Conservation (phyloP, 2,888 invertebrate species). For the Agriopis marginaria region DNA sequence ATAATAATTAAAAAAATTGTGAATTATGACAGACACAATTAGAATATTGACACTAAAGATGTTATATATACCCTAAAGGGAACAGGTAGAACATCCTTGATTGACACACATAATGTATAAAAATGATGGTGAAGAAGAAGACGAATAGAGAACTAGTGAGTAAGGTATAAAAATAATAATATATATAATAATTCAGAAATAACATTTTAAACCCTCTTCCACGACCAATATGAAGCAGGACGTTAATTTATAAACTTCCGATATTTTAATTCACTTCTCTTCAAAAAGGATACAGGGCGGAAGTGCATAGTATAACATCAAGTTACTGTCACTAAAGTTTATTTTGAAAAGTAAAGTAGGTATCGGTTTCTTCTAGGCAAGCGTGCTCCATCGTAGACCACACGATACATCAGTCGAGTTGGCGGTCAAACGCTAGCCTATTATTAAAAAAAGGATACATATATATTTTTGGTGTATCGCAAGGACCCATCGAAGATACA, state of each 20-base stretch:
- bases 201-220: conserved; percentile 5
- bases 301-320: conserved; percentile 10
- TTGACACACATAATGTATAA: too few relatives aligned
- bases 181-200: conserved; percentile 4
- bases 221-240: conserved; percentile 3
- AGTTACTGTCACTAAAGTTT: background rate
- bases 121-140: background rate
- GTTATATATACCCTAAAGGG: too few relatives aligned
- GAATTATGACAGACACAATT: too few relatives aligned
- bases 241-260: conserved; percentile 35
- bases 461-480: too few relatives aligned
- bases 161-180: background rate
- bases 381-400: too few relatives aligned
- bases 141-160: background rate
- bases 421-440: too few relatives aligned
- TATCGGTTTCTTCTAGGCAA: too few relatives aligned
- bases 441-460: too few relatives aligned
- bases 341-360: background rate
- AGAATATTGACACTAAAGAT: too few relatives aligned
- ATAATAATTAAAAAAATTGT: too few relatives aligned
- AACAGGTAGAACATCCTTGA: too few relatives aligned
- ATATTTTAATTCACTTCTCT: conserved; percentile 23
- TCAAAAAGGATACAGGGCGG: conserved; percentile 22
- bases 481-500: background rate
- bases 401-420: too few relatives aligned